These are phyloP conservation scores for Toxotes jaculatrix DNA, from an alignment of 2,113 vertebrate genomes.

Conservation along the genomic window DNA sequence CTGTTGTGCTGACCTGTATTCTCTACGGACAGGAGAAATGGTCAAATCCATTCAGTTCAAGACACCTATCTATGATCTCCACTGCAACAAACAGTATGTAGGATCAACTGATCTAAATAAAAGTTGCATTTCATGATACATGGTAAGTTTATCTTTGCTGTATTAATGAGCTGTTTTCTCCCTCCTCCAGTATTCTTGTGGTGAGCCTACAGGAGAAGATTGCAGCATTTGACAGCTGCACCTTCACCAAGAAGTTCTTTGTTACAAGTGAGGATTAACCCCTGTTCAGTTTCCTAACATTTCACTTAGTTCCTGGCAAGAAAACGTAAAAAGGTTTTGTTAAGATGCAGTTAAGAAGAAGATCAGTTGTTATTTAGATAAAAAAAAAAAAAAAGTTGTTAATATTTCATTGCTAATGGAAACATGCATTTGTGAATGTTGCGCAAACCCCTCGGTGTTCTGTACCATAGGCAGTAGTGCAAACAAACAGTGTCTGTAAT, in stretches of 20 bases:
- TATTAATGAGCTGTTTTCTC: not conserved
- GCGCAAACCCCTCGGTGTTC: not conserved
- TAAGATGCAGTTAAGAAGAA: not conserved
- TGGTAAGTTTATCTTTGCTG: not conserved
- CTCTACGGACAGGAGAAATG: constrained; percentile 95
- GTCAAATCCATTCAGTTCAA: constrained; percentile 99
- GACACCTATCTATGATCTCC: constrained; percentile 96
- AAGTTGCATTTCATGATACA: not conserved
- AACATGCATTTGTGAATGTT: not conserved
- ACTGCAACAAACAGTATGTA: constrained; percentile 95
- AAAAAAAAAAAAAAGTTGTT: not conserved
- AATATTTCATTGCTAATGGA: not conserved
- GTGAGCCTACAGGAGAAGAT: constrained; percentile 98
- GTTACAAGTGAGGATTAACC: constrained; percentile 91
- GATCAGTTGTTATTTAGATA: not conserved
- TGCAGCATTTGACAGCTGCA: constrained; percentile 98
- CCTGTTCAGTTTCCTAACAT: not conserved
- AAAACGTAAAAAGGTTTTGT: not conserved
- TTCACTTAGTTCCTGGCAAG: not conserved
- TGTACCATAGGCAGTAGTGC: constrained; percentile 8
- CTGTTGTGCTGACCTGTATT: constrained; percentile 96
- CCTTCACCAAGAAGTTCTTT: constrained; percentile 98
- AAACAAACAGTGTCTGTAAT: constrained; percentile 22
- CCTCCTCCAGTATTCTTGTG: constrained; percentile 90
- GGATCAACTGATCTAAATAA: not conserved